Evolutionary conservation across 2,888 invertebrate genomes (phyloP).

Genomic region (Dolichopus griseipennis): DNA sequence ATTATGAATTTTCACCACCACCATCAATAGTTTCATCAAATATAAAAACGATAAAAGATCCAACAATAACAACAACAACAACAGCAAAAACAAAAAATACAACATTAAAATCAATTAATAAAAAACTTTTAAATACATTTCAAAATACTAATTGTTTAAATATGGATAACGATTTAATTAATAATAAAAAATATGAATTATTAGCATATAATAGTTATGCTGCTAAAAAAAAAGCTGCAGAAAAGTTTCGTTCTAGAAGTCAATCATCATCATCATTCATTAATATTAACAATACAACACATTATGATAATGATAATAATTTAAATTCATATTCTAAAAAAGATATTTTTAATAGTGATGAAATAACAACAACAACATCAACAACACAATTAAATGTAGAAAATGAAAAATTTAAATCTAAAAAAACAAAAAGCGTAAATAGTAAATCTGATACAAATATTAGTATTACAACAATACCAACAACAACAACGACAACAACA

Average conservation of each 20-base stretch:
- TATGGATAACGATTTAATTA: not conserved
- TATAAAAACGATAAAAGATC: not conserved
- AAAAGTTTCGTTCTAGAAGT: conserved; percentile 13
- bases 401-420: not conserved
- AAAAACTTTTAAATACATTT: not conserved
- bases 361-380: not conserved
- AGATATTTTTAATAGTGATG: too few species aligned
- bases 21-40: too few species aligned
- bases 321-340: conserved; percentile 13
- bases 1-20: too few species aligned
- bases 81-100: not conserved
- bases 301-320: conserved; percentile 14
- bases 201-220: conserved; percentile 40
- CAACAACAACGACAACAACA: not conserved
- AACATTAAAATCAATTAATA: not conserved
- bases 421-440: not conserved
- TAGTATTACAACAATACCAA: not conserved
- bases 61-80: not conserved
- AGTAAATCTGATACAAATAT: not conserved
- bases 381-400: not conserved
- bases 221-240: conserved; percentile 35
- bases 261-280: too few species aligned
- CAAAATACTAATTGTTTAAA: not conserved
- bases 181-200: conserved; percentile 23
- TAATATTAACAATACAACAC: too few species aligned